Evolutionary conservation across 64 coral and sea anemone species (phyloP).

Genomic region (Catalaphyllia jardinei): DNA sequence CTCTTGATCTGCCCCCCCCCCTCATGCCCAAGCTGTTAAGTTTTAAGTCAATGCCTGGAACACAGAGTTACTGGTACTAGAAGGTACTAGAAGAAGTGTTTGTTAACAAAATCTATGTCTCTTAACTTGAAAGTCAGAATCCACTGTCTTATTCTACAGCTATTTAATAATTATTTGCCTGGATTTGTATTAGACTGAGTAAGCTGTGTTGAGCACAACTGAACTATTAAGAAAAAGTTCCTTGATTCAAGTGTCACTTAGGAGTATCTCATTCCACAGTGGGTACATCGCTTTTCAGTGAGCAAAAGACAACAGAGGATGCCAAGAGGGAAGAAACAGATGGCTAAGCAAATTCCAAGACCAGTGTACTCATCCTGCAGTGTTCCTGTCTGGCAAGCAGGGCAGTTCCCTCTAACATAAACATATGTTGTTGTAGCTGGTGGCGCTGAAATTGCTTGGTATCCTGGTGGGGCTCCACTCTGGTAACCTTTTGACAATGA

Average conservation of each 20-base stretch:
- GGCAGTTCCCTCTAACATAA: conserved; percentile 72
- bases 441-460: conserved; percentile 50
- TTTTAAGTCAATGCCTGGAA: too few relatives aligned
- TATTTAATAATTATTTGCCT: too few relatives aligned
- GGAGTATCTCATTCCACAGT: conserved; percentile 80
- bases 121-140: too few relatives aligned
- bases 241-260: conserved; percentile 3
- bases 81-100: too few relatives aligned
- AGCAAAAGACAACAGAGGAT: conserved; percentile 77
- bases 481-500: conserved; percentile 63
- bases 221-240: background rate
- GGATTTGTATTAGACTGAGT: background rate
- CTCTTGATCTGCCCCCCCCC: too few relatives aligned
- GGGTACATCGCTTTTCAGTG: conserved; percentile 77
- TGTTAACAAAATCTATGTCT: too few relatives aligned
- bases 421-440: conserved; percentile 41
- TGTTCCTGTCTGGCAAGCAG: conserved; percentile 64
- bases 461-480: conserved; percentile 57
- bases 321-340: conserved; percentile 84
- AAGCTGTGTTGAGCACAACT: background rate
- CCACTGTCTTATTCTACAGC: too few relatives aligned
- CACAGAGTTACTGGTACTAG: too few relatives aligned
- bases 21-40: too few relatives aligned
- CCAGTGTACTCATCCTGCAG: conserved; percentile 57
- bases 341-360: conserved; percentile 70